Evolutionary conservation across 2,888 invertebrate genomes (phyloP), one percentile per base, ranked within the genome.

Genomic region (Aspidapion aeneum): DNA sequence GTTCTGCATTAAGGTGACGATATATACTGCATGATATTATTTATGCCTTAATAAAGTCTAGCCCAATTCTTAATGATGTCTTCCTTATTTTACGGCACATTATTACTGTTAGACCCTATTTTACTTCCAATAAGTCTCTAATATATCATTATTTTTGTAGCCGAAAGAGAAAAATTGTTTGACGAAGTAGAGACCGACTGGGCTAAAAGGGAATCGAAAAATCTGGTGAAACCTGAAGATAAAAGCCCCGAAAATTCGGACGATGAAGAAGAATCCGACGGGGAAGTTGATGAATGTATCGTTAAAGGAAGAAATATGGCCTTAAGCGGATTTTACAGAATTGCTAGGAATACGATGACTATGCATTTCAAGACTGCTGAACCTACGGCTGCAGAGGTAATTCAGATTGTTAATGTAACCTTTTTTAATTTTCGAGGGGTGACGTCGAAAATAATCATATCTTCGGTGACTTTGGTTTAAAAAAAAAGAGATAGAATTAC

Each of bases 291-390:
- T 65, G 93, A 94, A 72, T 94, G 94, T 73, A 89, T 93, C 19
- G 86, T 88, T 0, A 90, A 90, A 78, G 90, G 94, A 16, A 85
- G 91, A 69, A 91, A 88, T 69, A 92, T 91, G 86, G 88, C 93
- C 0, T 78, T 94, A 59, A 90, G 89, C 75, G 87, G 89, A 18
- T 93, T 93, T 77, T 91, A 88, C 75, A 84, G 92, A 58, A 89
- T 91, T 61, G 93, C 93, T 0, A 83, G 93, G 21, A 93, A 94
- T 72, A 91, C 91, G 0, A 88, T 90, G 84, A 85, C 88, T 2
- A 87, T 93, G 85, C 90, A 90, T 87, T 92, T 91, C 73, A 87
- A 87, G 72, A 88, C 87, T 65, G 81, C 83, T 54, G 87, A 88
- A 69, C 87, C 88, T 1, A 80, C 83, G 1, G 84, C 87, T 1